Evolutionary conservation across 1,140 invertebrate genomes (phyloP), one percentile per base, ranked within the genome.

Genomic region (Hyles vespertilio): DNA sequence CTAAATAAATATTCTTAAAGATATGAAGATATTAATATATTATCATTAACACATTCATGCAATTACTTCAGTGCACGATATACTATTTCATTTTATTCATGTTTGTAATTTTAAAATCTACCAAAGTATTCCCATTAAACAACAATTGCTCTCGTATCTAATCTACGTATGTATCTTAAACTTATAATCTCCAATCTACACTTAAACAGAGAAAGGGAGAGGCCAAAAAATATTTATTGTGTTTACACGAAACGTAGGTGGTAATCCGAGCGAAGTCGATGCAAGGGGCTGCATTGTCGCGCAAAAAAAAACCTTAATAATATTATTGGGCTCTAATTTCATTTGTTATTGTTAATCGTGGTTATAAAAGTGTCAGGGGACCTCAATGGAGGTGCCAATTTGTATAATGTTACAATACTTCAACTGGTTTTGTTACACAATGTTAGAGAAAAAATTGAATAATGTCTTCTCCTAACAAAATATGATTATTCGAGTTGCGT

Each of bases 321-420:
- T 81, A 84, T 86, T 83, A 86, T 86, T 86, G 83, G 83, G 76
- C 64, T 86, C 83, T 86, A 86, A 86, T 86, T 86, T 86, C 83
- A 76, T 79, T 85, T 85, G 69, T 71, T 61, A 72, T 67, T 73
- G 67, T 81, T 80, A 84, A 86, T 79, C 73, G 78, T 65, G 59
- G 57, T 66, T 69, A 67, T 86, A 81, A 86, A 86, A 79, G 72
- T 86, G 81, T 84, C 83, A 84, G 62, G 62, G 10, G 48, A 45
- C 12, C 5, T 72, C 70, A 81, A 85, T 81, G 72, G 77, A 73
- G 70, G 72, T 71, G 69, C 70, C 76, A 76, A 77, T 73, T 72
- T 78, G 77, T 77, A 81, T 78, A 72, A 72, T 72, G 69, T 80
- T 77, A 78, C 74, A 58, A 40, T 67, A 67, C 66, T 67, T 65